Evolutionary conservation across 2,888 invertebrate species (phyloP), one percentile per base, ranked within the genome.

Genomic region (Drosophila borealis): DNA sequence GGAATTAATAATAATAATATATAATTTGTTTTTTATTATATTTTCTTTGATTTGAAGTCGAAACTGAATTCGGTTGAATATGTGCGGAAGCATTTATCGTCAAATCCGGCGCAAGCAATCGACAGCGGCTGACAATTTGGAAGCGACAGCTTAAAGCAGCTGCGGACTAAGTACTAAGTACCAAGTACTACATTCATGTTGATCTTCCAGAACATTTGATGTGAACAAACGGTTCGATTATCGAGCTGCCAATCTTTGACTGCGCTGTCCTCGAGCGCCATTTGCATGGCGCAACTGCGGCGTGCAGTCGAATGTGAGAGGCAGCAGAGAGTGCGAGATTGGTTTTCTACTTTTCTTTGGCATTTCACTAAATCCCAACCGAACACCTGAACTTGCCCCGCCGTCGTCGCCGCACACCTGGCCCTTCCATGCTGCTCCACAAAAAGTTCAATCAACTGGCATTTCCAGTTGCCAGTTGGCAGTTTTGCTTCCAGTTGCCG

Each of bases 391-490:
- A 11, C n/a, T 25, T 3, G 3, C n/a, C 14, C 37, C 29, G 4
- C 5, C 49, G 17, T 42, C 29, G 29, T 8, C 29, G 8, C 29
- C 29, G 8, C 29, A 29, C 29, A 29, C 8, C 29, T 29, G 8
- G 29, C 29, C 29, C 29, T 29, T 29, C 29, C 8, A 29, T 8
- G 29, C 29, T 29, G 50, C 54, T 62, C 61, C 45, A 72, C 68
- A 62, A 66, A 74, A 76, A 75, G 80, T 81, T 82, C 76, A 82
- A 74, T 82, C 78, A 74, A 65, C 71, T 65, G 81, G 70, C 67
- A 70, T 80, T 82, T 61, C 57, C 71, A 71, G 75, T 61, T 60
- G 48, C 51, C 65, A 51, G 69, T 34, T 29, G 29, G 29, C 8
- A 29, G 29, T 29, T 48, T 59, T 46, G 42, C 33, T 61, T 29